Conservation (phyloP, 2,113 vertebrate genomes). For the Alaudala cheleensis region DNA sequence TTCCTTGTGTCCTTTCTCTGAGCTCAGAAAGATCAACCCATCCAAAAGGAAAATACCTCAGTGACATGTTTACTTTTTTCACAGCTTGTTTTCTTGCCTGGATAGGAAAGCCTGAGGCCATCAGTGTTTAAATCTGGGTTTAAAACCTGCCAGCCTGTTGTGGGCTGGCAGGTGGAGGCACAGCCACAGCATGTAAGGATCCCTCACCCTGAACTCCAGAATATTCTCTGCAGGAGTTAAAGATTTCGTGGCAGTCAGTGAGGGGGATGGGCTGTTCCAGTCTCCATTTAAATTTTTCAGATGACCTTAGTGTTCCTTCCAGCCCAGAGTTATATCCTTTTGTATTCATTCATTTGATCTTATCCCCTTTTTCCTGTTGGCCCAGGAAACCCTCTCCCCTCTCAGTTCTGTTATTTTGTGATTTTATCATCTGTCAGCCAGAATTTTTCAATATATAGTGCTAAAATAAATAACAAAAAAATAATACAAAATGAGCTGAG, state of each 20-base stretch:
- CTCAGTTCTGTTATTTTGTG: not conserved
- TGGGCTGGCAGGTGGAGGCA: not conserved
- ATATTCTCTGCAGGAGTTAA: not conserved
- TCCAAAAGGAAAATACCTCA: conserved; percentile 33
- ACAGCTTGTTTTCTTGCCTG: conserved; percentile 49
- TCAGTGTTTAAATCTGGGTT: not conserved
- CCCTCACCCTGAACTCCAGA: not conserved
- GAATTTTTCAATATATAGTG: not conserved
- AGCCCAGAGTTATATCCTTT: not conserved
- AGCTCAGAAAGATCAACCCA: not conserved
- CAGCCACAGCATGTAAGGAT: not conserved
- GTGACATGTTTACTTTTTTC: conserved; percentile 42
- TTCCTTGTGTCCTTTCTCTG: not conserved
- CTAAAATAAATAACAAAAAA: not conserved
- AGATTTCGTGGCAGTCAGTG: not conserved
- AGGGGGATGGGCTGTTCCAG: not conserved
- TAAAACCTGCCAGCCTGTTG: not conserved
- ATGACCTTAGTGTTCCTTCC: not conserved
- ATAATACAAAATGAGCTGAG: not conserved
- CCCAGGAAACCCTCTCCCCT: not conserved
- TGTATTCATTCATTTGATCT: not conserved
- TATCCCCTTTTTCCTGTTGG: not conserved
- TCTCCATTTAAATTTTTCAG: not conserved
- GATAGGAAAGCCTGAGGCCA: conserved; percentile 27
- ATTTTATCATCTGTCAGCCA: not conserved